Evolutionary conservation across 35 echinoderm and acorn worm genomes (phyloP), one percentile per base, ranked within the genome.

Genomic region (Ophioderma brevispina): DNA sequence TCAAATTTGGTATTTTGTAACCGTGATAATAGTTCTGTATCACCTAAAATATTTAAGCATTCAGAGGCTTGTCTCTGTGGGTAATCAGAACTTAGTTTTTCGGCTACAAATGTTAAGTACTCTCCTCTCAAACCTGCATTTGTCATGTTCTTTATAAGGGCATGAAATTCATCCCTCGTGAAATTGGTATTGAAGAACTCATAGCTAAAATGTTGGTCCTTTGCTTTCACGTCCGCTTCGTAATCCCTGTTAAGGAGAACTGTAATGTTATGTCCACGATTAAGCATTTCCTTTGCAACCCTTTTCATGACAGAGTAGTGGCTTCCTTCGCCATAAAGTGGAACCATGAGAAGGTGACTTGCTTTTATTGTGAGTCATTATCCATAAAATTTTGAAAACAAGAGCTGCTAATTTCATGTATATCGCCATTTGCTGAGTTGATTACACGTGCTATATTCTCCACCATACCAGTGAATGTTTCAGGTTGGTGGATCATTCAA

Each of bases 261-360:
- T 4, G 92, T 86, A 0, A 94, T 83, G 31, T 87, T 91, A 50
- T 94, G 92, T 17, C 92, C 92, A 18, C 88, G 80, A 23, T 75
- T 70, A 75, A 87, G 78, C 49, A 94, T 80, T 10, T 35, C 56
- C 64, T 91, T 82, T 32, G 80, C 92, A 31, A 94, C 63, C 0
- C 32, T 4, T 17, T 88, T 89, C 80, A 90, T 56, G 28, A 83
- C 85, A 1, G 64, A 3, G 49, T 94, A 94, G 76, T 94, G 92
- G 39, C 92, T 94, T 4, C 92, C 92, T 25, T 90, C 92, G 37
- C 88, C 92, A 33, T 86, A 8, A 8, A 52, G 21, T 52, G 46
- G 46, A 21, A 21, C 8, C 21, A 52, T 52, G 8, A 52, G 46
- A 11, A 52, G 21, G 46, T 52, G n/a, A n/a, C n/a, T n/a, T n/a